Evolutionary conservation across 2,888 invertebrate species (phyloP), one percentile per base, ranked within the genome.

Genomic region (Pharmacophagus antenor): DNA sequence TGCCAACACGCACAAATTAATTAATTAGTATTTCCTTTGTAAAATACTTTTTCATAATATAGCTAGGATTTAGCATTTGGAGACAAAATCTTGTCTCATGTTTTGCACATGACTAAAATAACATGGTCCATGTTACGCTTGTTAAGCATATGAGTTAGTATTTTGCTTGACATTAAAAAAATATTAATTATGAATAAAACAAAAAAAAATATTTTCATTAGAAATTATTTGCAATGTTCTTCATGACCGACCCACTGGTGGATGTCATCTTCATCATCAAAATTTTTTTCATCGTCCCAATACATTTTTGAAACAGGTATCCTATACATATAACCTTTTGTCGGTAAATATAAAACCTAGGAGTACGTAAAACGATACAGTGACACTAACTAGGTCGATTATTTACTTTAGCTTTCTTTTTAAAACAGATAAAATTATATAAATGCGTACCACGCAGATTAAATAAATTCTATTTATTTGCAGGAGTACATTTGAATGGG

Each of bases 401-500:
- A 37, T n/a, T 37, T 0, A 37, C n/a, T n/a, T 37, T 37, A 37
- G 15, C 37, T 37, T n/a, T 37, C 37, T 5, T 37, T n/a, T 31
- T 15, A 10, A 31, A 31, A 15, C 15, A n/a, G 3, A 5, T n/a
- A 4, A 15, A 37, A 15, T n/a, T 15, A 37, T 37, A 37, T 15
- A 37, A 37, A 4, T n/a, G n/a, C 15, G 37, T 15, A n/a, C n/a
- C 2, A 31, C 5, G n/a, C n/a, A n/a, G n/a, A 37, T 37, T n/a
- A 15, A 37, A n/a, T n/a, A 4, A 37, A 3, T 37, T 37, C 5
- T 8, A 27, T 15, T 37, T 37, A 0, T 37, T 37, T 72, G 5
- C 70, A 88, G 88, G 63, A 74, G 78, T 49, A 69, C 82, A 21
- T 88, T 89, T 62, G 89, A 89, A 67, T 89, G 89, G 89, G 87